These are phyloP conservation scores for Teleogryllus oceanicus DNA, from an alignment of 2,888 invertebrate species.

Conservation along the genomic window DNA sequence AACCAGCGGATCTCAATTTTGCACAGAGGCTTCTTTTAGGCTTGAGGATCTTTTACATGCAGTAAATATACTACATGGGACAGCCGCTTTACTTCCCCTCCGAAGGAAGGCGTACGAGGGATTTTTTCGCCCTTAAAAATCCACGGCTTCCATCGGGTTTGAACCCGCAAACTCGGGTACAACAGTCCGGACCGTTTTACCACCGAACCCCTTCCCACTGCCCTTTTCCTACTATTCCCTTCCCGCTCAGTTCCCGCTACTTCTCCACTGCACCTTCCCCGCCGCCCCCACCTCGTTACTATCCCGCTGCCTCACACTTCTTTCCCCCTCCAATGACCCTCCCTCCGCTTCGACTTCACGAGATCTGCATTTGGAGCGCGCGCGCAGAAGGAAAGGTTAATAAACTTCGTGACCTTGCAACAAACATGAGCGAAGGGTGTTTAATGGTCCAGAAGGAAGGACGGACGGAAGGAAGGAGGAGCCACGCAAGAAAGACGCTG, in stretches of 20 bases:
- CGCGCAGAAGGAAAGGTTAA: not conserved
- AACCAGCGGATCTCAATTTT: too few relatives aligned
- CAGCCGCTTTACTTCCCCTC: too few relatives aligned
- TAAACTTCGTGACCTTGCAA: conserved; percentile 18
- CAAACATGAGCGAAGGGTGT: conserved; percentile 9
- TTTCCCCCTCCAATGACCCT: not conserved
- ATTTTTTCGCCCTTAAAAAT: too few relatives aligned
- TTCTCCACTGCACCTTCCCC: not conserved
- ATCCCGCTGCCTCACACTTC: not conserved
- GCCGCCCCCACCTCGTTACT: not conserved
- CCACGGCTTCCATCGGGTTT: too few relatives aligned
- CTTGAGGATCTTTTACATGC: too few relatives aligned
- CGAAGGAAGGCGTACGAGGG: too few relatives aligned
- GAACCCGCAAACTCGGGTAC: too few relatives aligned
- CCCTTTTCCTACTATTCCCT: too few relatives aligned
- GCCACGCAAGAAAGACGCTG: not conserved
- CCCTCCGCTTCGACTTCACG: not conserved
- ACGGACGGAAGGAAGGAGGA: not conserved
- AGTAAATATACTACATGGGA: too few relatives aligned
- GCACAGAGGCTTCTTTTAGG: too few relatives aligned
- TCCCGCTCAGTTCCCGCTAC: not conserved
- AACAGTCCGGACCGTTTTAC: too few relatives aligned
- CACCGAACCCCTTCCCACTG: too few relatives aligned
- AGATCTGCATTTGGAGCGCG: not conserved
- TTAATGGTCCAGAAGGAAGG: not conserved